Base-by-base conservation (phyloP, 2,113 vertebrate species). In the Oncorhynchus nerka region DNA sequence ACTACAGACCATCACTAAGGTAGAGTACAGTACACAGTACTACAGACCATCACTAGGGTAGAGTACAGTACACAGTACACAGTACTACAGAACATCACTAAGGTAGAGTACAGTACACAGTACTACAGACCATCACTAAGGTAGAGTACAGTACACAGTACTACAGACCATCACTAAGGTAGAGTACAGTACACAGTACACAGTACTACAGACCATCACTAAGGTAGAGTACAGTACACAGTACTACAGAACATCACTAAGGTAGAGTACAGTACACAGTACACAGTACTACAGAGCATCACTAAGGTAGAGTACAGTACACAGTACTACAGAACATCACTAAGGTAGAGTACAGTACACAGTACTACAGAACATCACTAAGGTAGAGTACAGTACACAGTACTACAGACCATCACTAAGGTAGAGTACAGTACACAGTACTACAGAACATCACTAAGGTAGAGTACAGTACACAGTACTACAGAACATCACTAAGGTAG, bases 271-370 rank as follows among this genome's bases (percentile, higher is more conserved):
- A 28, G 6, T 30, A 8, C 24, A 26, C 26, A 66, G 26, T 26
- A 26, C 95, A 9, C 87, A 91, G 81, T 94, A 91, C 7, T 67
- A 92, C 8, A 88, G 72, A 81, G 78, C 15, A 22, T 95, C 83
- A 86, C 83, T 26, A 26, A 26, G 26, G 26, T 26, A 26, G 26
- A 1, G 26, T 26, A 24, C 24, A 24, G 24, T 24, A 24, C 24
- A 24, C 24, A 24, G 24, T 24, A 24, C 24, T 24, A 24, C 24
- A 24, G 24, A 24, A 24, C 24, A 24, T 24, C 24, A 86, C 83
- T 9, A 95, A 91, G 95, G 95, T 96, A 91, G 94, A 71, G 88
- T 91, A 22, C 59, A 62, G 1, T 20, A 22, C 59, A 1, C 59
- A 61, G 49, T 51, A 51, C 13, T 11, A 13, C 49, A 51, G 49